Evolutionary conservation across 2,113 vertebrate species (phyloP).

Genomic region (Myanophis thanlyinensis): DNA sequence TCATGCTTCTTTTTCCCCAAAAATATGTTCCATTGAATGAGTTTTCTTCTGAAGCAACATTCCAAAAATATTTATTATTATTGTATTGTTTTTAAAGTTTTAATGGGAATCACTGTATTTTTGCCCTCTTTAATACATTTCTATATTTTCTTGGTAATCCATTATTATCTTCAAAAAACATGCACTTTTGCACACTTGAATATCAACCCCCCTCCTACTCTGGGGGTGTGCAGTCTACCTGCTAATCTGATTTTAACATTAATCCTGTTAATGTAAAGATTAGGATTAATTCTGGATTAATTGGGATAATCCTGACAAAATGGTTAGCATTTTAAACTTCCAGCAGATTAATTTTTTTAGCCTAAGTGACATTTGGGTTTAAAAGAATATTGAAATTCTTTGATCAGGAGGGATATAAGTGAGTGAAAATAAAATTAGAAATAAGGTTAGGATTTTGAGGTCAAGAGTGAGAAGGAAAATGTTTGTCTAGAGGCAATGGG

Average conservation of each 20-base stretch:
- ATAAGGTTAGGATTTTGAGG: background rate
- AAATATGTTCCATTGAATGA: background rate
- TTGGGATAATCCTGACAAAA: conserved; percentile 71
- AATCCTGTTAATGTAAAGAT: conserved; percentile 67
- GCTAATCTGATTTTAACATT: conserved; percentile 60
- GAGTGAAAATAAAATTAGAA: background rate
- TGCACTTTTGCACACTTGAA: background rate
- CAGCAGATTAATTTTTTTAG: conserved; percentile 50
- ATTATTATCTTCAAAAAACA: background rate
- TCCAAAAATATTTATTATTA: background rate
- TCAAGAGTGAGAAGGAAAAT: background rate
- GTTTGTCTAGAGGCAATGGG: background rate
- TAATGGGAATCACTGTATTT: background rate
- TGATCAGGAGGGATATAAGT: background rate
- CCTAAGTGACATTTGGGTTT: background rate
- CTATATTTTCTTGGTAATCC: background rate
- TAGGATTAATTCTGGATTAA: conserved; percentile 65
- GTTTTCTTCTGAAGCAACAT: background rate
- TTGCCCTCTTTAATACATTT: background rate
- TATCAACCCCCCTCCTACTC: background rate
- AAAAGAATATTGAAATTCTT: conserved; percentile 21
- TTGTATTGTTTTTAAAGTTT: background rate
- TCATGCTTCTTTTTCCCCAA: background rate
- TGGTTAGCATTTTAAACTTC: conserved; percentile 38
- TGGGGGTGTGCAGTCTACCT: conserved; percentile 41